Percentiles rank a stretch among this genome's conserved stretches.
phyloP scores from a whole-genome alignment of 2,797 vertebrate species.

The Ptychobarbus kaznakovi region DNA sequence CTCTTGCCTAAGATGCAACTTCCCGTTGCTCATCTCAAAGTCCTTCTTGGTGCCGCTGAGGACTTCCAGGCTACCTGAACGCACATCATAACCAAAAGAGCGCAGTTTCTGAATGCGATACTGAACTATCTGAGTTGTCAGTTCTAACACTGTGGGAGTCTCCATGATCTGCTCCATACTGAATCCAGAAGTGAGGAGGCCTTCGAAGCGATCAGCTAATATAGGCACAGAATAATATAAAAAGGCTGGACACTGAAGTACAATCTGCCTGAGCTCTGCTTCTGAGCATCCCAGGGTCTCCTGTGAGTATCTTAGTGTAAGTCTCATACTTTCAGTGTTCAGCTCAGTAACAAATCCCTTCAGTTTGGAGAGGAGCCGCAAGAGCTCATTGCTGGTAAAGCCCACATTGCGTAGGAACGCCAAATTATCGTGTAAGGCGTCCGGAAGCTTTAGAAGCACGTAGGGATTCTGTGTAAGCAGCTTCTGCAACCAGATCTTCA shows the following conservation, averaged over 20 bases:
- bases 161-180: slow-evolving; percentile 83
- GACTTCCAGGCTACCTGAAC: slow-evolving; percentile 79
- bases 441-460: slow-evolving; percentile 83
- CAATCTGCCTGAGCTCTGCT: slow-evolving; percentile 77
- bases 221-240: slow-evolving; percentile 84
- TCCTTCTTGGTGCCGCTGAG: slow-evolving; percentile 93
- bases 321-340: slow-evolving; percentile 78
- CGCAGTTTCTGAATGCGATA: slow-evolving; percentile 85
- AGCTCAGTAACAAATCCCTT: slow-evolving; percentile 91
- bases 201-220: slow-evolving; percentile 83
- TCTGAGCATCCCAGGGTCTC: slow-evolving; percentile 81
- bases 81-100: slow-evolving; percentile 79
- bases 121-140: slow-evolving; percentile 88
- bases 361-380: slow-evolving; percentile 88
- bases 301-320: slow-evolving; percentile 82
- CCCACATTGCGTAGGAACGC: slow-evolving; percentile 81
- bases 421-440: slow-evolving; percentile 80
- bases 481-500: slow-evolving; percentile 93
- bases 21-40: slow-evolving; percentile 86
- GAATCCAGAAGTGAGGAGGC: slow-evolving; percentile 81
- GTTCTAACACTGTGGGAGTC: slow-evolving; percentile 85
- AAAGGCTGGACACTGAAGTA: slow-evolving; percentile 88
- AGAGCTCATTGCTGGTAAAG: slow-evolving; percentile 84
- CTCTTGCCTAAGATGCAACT: slow-evolving; percentile 81
- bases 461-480: slow-evolving; percentile 92